Evolutionary conservation across 2,888 invertebrate genomes (phyloP).

Genomic region (Ormyrus labotus): DNA sequence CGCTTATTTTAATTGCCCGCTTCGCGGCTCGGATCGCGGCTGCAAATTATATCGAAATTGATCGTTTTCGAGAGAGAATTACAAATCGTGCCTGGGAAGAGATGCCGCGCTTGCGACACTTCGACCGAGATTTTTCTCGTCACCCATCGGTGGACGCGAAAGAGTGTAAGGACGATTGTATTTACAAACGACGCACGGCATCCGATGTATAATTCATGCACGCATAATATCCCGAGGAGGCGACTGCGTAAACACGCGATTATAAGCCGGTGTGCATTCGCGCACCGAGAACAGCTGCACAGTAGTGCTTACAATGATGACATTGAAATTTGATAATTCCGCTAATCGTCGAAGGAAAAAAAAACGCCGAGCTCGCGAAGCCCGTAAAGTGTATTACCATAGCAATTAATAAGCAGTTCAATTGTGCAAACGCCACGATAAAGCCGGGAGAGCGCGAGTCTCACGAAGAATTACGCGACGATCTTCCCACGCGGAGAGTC

Average conservation of each 20-base stretch:
- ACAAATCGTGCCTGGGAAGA: conserved; percentile 11
- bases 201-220: conserved; percentile 35
- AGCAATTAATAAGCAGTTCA: too few species aligned
- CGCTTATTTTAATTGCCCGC: too few species aligned
- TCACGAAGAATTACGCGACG: too few species aligned
- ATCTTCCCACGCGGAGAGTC: too few species aligned
- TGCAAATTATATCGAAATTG: background rate
- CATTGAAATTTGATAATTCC: background rate
- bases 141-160: background rate
- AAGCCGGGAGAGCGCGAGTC: too few species aligned
- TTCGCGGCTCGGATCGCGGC: too few species aligned
- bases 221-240: background rate
- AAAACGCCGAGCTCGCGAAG: too few species aligned
- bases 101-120: conserved; percentile 11
- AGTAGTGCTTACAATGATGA: background rate
- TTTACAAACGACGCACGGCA: conserved; percentile 17
- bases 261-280: background rate
- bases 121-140: conserved; percentile 4
- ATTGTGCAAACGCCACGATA: too few species aligned
- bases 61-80: background rate
- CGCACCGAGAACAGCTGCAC: background rate
- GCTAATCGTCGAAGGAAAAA: too few species aligned
- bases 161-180: conserved; percentile 26
- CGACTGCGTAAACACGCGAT: conserved; percentile 7
- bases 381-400: too few species aligned